phyloP scores from a whole-genome alignment of 2,113 vertebrate genomes.

The Motacilla alba region DNA sequence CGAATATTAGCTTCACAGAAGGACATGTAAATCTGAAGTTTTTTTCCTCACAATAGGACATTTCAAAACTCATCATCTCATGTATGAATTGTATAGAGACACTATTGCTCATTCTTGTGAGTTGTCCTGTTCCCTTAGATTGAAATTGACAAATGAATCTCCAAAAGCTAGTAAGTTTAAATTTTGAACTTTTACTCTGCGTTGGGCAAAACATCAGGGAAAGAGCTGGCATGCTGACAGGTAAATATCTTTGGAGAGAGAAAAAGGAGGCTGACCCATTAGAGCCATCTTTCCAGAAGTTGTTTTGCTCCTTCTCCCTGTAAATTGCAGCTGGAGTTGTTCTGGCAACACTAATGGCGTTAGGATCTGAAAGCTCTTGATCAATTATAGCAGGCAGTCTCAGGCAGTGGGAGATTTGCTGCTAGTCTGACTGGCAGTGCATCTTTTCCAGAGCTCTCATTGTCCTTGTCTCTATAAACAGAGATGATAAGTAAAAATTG shows the following conservation, averaged over 20 bases:
- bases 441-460: background rate
- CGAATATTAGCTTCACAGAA: background rate
- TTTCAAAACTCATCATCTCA: background rate
- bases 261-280: background rate
- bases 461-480: background rate
- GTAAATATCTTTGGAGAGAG: background rate
- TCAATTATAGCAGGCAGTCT: background rate
- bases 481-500: background rate
- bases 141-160: conserved; percentile 5
- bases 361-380: background rate
- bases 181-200: background rate
- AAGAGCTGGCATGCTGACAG: background rate
- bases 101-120: background rate
- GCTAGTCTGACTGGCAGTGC: background rate
- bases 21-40: background rate
- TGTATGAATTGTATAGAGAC: background rate
- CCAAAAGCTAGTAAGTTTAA: background rate
- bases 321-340: background rate
- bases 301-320: background rate
- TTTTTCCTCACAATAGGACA: background rate
- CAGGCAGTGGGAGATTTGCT: background rate
- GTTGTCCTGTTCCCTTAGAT: background rate
- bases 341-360: background rate
- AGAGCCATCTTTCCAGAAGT: background rate
- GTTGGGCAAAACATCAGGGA: background rate